Base-by-base conservation (phyloP, 2,113 vertebrate genomes). In the Donacobius atricapilla region DNA sequence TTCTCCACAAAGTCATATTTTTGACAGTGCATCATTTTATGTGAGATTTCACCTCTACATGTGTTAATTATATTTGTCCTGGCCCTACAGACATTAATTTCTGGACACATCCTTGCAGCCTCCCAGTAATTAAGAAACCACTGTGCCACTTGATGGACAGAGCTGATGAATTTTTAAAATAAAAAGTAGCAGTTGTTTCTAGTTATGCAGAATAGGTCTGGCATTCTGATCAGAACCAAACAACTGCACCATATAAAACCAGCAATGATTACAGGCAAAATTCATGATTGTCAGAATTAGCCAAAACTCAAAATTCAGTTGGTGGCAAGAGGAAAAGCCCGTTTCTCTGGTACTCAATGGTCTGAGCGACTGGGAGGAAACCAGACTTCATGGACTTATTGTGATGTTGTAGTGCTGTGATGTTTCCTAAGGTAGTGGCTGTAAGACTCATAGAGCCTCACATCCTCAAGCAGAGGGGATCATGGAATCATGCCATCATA, bases 231-330 rank as follows among this genome's bases (percentile, higher is more conserved):
- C 31, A 35, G 31, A 4, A 14, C 7, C 6, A 79, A 81, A 7
- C 7, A 42, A 33, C 0, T 0, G 1, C 18, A 65, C 3, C 4
- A 6, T 9, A 4, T 22, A 66, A 57, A 27, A 70, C 1, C 21
- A 44, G 1, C 42, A 81, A 5, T 11, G 21, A 70, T 22, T 7
- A 18, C 1, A 21, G 7, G 5, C 14, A 65, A 75, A 75, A 51
- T 4, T 45, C 13, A 5, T 4, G 6, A 21, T 3, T 16, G 15
- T 2, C 1, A 69, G 24, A 69, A 57, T 5, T 17, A 71, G 1
- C 2, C 44, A 56, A 76, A 83, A 51, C 16, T 44, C n/a, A 35
- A 30, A 66, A 33, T 21, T n/a, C 5, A 40, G 24, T 7, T 8
- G 3, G 22, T 85, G 5, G 30, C 13, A 50, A 54, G 21, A 54